Evolutionary conservation across 2,113 vertebrate genomes (phyloP).

Genomic region (Thinocorus orbignyianus): DNA sequence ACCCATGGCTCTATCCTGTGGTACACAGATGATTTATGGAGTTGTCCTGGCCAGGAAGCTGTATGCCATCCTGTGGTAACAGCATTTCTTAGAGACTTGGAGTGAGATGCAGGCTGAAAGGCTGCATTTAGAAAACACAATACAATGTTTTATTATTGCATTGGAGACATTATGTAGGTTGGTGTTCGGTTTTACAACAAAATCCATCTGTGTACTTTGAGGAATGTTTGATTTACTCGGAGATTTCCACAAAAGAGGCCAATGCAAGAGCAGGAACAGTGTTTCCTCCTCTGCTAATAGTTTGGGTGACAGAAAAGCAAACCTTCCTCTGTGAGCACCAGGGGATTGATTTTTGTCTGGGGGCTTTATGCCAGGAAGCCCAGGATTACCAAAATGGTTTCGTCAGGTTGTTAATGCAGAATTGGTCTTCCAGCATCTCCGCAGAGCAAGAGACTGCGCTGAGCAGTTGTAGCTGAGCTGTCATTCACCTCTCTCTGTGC

Average conservation of each 20-base stretch:
- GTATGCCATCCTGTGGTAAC: no score
- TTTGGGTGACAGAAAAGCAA: not conserved
- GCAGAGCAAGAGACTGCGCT: accelerated
- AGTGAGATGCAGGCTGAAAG: not conserved
- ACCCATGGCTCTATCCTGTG: not conserved
- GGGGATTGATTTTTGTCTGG: not conserved
- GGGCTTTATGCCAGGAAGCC: not conserved
- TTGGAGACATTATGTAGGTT: not conserved
- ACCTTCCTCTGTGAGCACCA: not conserved
- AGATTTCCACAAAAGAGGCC: accelerated
- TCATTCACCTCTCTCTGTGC: not conserved
- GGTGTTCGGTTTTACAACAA: not conserved
- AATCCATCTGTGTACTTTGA: accelerated
- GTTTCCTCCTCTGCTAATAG: not conserved
- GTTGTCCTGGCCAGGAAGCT: not conserved
- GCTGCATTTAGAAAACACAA: not conserved
- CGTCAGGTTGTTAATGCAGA: accelerated
- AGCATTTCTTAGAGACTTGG: not conserved
- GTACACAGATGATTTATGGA: accelerated
- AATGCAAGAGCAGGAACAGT: not conserved
- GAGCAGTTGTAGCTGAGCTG: accelerated
- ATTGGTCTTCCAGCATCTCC: accelerated
- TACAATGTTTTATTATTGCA: not conserved
- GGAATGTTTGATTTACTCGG: not conserved
- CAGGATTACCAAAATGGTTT: not conserved